Base-by-base conservation (phyloP, 2,797 vertebrate genomes). In the Gymnoscopelus microlampas region DNA sequence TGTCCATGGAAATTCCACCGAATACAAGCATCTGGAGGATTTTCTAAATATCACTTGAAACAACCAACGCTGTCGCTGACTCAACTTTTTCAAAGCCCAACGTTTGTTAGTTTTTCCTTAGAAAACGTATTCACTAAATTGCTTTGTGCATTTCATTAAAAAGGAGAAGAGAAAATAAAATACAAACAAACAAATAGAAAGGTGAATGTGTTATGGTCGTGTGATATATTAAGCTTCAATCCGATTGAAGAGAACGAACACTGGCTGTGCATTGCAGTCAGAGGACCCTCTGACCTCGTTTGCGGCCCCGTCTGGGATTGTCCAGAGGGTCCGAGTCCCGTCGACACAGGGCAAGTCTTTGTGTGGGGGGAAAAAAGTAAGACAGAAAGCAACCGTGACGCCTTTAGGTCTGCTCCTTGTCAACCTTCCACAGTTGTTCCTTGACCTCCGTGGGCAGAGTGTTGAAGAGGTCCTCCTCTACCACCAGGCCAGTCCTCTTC, bases 391-490 rank as follows among this genome's bases (percentile, higher is more conserved):
- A 35, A 35, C 32, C 32, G 6, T 35, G 6, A 35, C 5, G 32
- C 54, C 50, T 60, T 98, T 92, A 98, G 55, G 92, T 95, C 80
- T 95, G 95, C 70, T 99, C 98, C 86, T 99, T 99, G 90, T 99
- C 97, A 0, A 92, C 92, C 88, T 97, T 95, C 95, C 96, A 97
- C 26, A 99, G 91, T 59, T 96, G 94, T 66, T 98, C 97, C 86
- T 99, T 99, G 74, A 98, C 96, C 79, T 99, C 97, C 0, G 96
- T 88, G 3, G 98, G 96, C 84, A 99, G 80, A 0, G 97, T 98
- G 91, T 95, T 98, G 89, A 99, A 98, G 49, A 99, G 91, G 88
- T 96, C 96, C 84, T 99, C 98, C 81, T 99, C 98, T 48, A 99
- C 98, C 66, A 98, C 95, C 0, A 99, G 94, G 23, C 96, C 95